phyloP scores from a whole-genome alignment of 2,113 vertebrate species.

The Phaetusa simplex region DNA sequence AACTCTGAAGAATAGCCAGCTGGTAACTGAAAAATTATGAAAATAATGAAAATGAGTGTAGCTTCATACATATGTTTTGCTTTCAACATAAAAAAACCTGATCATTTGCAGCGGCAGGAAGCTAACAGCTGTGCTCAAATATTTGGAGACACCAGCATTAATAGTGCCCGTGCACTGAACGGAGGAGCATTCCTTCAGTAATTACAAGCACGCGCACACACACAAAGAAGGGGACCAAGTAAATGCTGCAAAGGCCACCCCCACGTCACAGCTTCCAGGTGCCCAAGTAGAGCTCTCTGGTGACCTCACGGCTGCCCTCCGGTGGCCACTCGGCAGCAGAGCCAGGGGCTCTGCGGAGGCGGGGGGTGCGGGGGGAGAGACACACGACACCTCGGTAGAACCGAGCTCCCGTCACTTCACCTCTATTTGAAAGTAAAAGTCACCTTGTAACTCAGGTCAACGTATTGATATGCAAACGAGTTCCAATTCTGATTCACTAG shows the following conservation, averaged over 20 bases:
- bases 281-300: background rate
- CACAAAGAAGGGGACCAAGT: background rate
- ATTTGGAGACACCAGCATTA: background rate
- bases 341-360: background rate
- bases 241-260: background rate
- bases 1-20: background rate
- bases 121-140: background rate
- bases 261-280: background rate
- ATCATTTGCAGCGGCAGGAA: background rate
- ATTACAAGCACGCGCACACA: background rate
- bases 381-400: background rate
- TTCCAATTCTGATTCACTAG: background rate
- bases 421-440: background rate
- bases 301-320: background rate
- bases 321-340: background rate
- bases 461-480: background rate
- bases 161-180: fast-evolving
- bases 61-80: fast-evolving
- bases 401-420: background rate
- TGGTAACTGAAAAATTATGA: background rate
- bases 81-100: background rate
- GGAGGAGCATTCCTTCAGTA: background rate
- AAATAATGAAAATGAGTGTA: fast-evolving
- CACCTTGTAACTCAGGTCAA: background rate
- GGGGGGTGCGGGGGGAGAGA: too few species aligned